Base-by-base conservation (phyloP, 2,888 invertebrate species). In the Eubasilissa splendida region DNA sequence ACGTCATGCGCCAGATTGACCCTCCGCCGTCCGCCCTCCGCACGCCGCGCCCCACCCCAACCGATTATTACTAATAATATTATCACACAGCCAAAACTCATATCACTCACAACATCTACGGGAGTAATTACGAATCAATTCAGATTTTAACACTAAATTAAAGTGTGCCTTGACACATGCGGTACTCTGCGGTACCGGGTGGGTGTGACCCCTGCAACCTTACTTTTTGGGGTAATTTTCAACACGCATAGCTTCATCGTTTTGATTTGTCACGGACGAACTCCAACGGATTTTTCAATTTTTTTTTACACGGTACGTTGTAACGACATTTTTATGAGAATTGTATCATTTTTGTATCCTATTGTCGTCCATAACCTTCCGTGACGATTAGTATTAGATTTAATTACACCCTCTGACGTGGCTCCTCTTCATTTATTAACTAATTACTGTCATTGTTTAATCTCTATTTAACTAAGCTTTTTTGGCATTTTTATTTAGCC, bases 101-200 rank as follows among this genome's bases (percentile, higher is more conserved):
- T 65, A 71, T 71, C 71, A 33, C 71, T 31, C 42, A 10, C 71
- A 33, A 71, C 42, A 71, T 71, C 71, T 56, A 31, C 8, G 8
- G 71, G 33, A 71, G 56, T 71, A 56, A 56, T 71, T 71, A 53
- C 52, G 74, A 74, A 74, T 60, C 74, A 74, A 60, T 74, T 60
- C 22, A 73, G 78, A 73, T 78, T 78, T 78, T 73, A 66, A 77
- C 73, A 78, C 78, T 77, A 77, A 77, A 77, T 77, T 77, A 71
- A 60, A 58, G 12, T 14, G 74, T 50, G 52, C 50, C 59, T 59
- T 59, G 74, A 74, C 74, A 74, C 74, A 42, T 12, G 74, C 70
- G 22, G 74, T 42, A 50, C 58, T 74, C 14, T 71, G 74, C 74
- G 74, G 74, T 74, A 60, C 59, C 74, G 58, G 59, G 31, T 10